Conservation (phyloP, 2,113 vertebrate genomes). For the Dicerorhinus sumatrensis region DNA sequence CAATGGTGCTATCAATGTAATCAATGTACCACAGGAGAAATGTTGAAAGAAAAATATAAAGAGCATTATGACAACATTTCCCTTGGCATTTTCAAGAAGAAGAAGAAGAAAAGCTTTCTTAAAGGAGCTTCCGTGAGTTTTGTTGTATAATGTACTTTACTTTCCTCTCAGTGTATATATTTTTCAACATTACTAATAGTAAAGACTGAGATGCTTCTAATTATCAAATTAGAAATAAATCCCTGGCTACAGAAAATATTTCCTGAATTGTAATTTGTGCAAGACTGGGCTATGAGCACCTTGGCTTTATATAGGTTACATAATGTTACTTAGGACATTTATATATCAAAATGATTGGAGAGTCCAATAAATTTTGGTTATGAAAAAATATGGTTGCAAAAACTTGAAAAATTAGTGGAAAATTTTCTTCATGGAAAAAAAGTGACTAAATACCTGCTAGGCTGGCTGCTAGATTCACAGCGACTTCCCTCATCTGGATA, state of each 20-base stretch:
- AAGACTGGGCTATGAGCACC: neutral
- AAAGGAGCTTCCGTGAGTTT: neutral
- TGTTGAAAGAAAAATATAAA: neutral
- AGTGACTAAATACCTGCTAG: neutral
- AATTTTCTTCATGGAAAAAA: neutral
- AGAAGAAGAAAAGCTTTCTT: neutral
- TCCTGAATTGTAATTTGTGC: neutral
- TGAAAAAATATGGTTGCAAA: neutral
- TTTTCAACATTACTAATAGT: conserved; percentile 9
- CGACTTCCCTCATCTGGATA: neutral
- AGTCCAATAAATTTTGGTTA: neutral
- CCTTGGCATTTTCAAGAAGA: neutral
- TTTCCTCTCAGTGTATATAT: neutral
- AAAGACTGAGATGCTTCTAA: neutral
- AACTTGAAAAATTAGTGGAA: neutral
- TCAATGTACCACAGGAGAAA: neutral
- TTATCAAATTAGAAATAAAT: conserved; percentile 17
- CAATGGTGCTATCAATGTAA: neutral
- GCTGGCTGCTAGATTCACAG: neutral
- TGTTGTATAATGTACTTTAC: neutral
- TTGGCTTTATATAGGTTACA: neutral
- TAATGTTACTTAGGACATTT: neutral
- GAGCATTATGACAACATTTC: neutral
- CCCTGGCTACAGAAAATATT: neutral
- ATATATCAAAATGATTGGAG: neutral